A percentile compares a stretch with the other conserved stretches of the same genome.
Conservation (phyloP, 2,797 vertebrate genomes). For the Iguana delicatissima region DNA sequence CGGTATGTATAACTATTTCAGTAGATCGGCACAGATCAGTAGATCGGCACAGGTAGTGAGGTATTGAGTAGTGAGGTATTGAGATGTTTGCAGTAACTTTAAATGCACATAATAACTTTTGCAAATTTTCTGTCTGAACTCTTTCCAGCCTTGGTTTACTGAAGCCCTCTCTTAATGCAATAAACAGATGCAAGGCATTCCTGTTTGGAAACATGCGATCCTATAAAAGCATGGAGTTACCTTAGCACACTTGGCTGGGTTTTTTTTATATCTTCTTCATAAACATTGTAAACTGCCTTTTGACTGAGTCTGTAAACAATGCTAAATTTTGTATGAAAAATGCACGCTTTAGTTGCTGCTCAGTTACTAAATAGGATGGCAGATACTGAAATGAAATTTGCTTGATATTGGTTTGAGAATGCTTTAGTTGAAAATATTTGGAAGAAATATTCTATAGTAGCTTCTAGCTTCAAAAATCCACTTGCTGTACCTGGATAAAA, state of each 20-base stretch:
- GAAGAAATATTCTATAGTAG: background rate
- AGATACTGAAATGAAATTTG: background rate
- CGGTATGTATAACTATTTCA: background rate
- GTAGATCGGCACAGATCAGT: background rate
- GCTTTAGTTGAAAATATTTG: background rate
- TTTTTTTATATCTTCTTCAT: background rate
- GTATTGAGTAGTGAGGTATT: background rate
- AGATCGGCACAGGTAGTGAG: background rate
- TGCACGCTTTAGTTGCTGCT: background rate
- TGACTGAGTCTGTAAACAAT: background rate
- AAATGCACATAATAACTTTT: background rate
- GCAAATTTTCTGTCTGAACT: background rate
- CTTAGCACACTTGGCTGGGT: background rate
- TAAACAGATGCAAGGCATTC: background rate
- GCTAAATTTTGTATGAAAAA: background rate
- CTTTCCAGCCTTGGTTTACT: background rate
- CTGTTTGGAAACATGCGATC: background rate
- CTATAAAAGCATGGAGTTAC: background rate
- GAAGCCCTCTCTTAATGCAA: background rate
- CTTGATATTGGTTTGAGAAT: background rate
- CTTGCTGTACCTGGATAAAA: background rate
- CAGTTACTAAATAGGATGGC: background rate
- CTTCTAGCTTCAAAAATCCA: background rate
- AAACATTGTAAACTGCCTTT: background rate
- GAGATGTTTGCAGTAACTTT: background rate